These are phyloP conservation scores for Crossaster papposus DNA, from an alignment of 53 echinoderm and acorn worm species.

Conservation along the genomic window DNA sequence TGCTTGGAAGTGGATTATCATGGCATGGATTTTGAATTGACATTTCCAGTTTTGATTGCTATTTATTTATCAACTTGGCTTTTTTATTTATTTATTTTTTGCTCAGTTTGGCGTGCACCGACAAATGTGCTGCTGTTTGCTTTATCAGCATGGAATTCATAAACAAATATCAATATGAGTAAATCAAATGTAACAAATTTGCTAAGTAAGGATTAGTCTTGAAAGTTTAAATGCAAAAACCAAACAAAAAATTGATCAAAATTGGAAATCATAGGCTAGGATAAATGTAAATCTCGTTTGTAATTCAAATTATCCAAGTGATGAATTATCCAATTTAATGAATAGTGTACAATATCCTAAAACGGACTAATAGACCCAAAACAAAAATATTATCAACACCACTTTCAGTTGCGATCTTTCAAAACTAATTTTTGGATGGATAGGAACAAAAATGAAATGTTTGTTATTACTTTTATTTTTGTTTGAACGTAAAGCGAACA, in stretches of 20 bases:
- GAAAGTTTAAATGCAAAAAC: not conserved
- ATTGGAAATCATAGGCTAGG: not conserved
- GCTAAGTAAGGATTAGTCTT: not conserved
- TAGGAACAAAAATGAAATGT: not conserved
- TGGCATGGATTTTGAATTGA: conserved; percentile 27
- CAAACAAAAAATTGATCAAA: not conserved
- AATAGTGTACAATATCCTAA: too few relatives aligned
- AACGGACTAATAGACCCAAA: too few relatives aligned
- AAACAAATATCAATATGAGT: not conserved
- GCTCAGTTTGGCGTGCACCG: not conserved
- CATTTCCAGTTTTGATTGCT: not conserved
- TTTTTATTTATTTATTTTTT: not conserved
- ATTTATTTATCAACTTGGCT: not conserved
- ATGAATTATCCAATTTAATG: too few relatives aligned
- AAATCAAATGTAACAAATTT: not conserved
- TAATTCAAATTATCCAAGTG: too few relatives aligned
- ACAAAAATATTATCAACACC: not conserved
- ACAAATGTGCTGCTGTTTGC: conserved; percentile 33
- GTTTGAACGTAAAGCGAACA: conserved; percentile 62
- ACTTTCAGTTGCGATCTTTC: not conserved
- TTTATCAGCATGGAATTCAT: not conserved
- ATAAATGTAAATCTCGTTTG: not conserved
- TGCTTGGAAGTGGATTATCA: not conserved
- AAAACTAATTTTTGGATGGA: not conserved
- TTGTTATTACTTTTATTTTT: conserved; percentile 38